Evolutionary conservation across 2,888 invertebrate genomes (phyloP), one percentile per base, ranked within the genome.

Genomic region (Iselma pallidipennis): DNA sequence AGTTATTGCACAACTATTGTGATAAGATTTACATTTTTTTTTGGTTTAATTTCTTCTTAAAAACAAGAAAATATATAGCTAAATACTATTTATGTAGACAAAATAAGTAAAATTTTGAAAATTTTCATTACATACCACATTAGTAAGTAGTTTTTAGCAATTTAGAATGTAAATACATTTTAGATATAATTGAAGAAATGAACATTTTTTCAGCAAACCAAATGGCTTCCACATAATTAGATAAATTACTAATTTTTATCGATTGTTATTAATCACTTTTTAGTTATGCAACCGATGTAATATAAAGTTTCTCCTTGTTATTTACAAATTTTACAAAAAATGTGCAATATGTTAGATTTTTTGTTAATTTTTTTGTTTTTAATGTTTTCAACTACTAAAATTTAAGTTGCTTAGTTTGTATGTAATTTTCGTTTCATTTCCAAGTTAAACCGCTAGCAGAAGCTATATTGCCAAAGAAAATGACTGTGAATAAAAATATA

Each of bases 1-100:
- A 53, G 89, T 97, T 65, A 92, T 92, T 76, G 94, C 91, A 74
- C 94, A 94, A 81, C 85, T 95, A 70, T 86, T 89, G 82, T 88
- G 81, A 82, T 82, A 80, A 77, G 70, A 55, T 66, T 66, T 63
- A 59, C 48, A 49, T 19, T 55, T 59, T 59, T 7, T 48, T 28
- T 55, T 29, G 14, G 19, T 31, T 16, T 7, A 29, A 21, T 45
- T 51, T 52, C 31, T 31, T 29, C 29, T 25, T 23, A 4, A 29
- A 28, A 31, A 23, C 9, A 25, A 23, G 12, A 29, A 4, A n/a
- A 21, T 7, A 45, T 45, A 52, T 25, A 4, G 2, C 21, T 19
- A 37, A 16, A 37, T 37, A 21, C 29, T 21, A 16, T 51, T 50
- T 9, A 52, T 48, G 14, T 10, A 19, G 23, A 2, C 7, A n/a